Percentiles rank a stretch among this genome's conserved stretches.
Conservation (phyloP, 2,888 invertebrate species). For the Folsomia candida region DNA sequence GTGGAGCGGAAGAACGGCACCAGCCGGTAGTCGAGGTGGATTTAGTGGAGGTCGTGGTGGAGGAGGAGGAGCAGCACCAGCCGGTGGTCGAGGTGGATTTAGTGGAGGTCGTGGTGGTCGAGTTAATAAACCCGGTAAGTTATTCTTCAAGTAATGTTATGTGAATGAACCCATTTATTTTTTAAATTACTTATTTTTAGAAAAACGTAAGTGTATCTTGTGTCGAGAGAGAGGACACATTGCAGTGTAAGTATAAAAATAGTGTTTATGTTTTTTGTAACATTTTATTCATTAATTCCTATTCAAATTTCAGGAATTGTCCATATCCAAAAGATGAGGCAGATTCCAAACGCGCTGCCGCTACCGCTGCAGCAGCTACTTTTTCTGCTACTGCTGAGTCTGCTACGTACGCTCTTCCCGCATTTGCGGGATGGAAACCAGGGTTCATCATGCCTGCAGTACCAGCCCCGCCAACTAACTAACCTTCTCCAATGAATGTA, state of each 20-base stretch:
- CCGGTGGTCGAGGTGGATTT: not conserved
- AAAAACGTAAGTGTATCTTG: not conserved
- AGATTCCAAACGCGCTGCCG: not conserved
- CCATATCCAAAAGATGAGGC: not conserved
- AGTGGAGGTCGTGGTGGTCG: not conserved
- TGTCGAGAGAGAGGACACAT: not conserved
- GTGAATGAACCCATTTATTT: not conserved
- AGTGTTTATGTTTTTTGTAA: not conserved
- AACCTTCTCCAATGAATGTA: too few species aligned
- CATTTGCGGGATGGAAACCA: too few species aligned
- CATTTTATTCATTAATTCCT: not conserved
- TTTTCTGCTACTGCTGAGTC: too few species aligned
- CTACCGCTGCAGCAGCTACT: too few species aligned
- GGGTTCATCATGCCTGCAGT: too few species aligned
- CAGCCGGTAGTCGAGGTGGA: not conserved
- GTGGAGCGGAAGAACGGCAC: too few species aligned
- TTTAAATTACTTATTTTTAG: not conserved
- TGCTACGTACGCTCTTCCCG: too few species aligned
- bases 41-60: not conserved
- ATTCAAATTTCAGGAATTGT: not conserved
- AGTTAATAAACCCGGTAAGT: not conserved
- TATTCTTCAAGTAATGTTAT: not conserved
- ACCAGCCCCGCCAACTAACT: too few species aligned
- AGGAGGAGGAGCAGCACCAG: not conserved
- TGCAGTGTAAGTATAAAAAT: not conserved